Evolutionary conservation across 1,140 invertebrate species (phyloP).

Genomic region (Zaprionus nigranus): DNA sequence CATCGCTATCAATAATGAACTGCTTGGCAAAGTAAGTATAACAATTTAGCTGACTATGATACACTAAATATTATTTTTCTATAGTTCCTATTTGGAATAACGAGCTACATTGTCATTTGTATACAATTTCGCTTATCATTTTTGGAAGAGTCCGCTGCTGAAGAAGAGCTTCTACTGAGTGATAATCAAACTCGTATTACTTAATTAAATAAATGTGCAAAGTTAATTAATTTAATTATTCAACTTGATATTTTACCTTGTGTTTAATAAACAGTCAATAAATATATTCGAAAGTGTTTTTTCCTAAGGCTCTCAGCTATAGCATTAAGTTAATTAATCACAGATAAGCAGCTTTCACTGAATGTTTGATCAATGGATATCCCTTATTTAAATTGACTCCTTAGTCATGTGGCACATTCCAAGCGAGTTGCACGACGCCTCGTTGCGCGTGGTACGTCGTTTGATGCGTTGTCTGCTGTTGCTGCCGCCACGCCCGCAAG

Average conservation of each 20-base stretch:
- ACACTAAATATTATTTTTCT: neutral
- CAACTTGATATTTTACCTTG: too few species aligned
- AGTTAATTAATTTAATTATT: too few species aligned
- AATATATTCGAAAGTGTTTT: too few species aligned
- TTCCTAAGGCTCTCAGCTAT: too few species aligned
- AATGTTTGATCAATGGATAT: neutral
- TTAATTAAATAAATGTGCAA: too few species aligned
- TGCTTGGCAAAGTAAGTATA: slow-evolving; percentile 24
- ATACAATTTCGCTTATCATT: slow-evolving; percentile 33
- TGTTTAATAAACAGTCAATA: too few species aligned
- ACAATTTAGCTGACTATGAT: too few species aligned
- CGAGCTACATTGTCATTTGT: slow-evolving; percentile 36
- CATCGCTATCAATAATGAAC: slow-evolving; percentile 18
- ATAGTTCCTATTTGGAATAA: slow-evolving; percentile 31
- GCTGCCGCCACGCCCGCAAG: slow-evolving; percentile 16
- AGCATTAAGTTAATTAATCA: neutral
- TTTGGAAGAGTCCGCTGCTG: neutral
- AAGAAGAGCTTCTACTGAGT: neutral
- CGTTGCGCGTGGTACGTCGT: slow-evolving; percentile 38
- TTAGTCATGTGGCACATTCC: slow-evolving; percentile 52
- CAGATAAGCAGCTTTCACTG: neutral
- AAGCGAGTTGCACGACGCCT: slow-evolving; percentile 44
- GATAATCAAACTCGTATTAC: neutral
- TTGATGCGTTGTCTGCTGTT: slow-evolving; percentile 48
- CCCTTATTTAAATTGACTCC: neutral